Conservation (phyloP, 2,888 invertebrate species). For the Ophonus ardosiacus region DNA sequence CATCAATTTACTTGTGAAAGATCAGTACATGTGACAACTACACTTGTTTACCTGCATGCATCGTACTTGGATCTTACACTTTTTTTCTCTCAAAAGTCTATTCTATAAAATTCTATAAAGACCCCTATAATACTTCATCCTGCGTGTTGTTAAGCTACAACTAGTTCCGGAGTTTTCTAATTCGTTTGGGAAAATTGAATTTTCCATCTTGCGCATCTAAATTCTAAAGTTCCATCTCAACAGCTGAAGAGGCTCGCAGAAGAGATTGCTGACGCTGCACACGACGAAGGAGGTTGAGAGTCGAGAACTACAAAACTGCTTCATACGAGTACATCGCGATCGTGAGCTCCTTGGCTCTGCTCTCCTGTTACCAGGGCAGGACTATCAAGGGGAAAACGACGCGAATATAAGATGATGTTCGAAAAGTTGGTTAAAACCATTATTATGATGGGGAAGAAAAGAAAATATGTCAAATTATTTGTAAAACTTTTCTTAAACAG, state of each 20-base stretch:
- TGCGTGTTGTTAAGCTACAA: background rate
- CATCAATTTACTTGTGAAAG: too few relatives aligned
- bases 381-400: background rate
- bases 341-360: background rate
- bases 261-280: constrained; percentile 16
- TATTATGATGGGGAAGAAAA: too few relatives aligned
- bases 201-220: background rate
- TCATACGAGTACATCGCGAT: constrained; percentile 9
- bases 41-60: too few relatives aligned
- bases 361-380: background rate
- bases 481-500: too few relatives aligned
- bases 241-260: background rate
- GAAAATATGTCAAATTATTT: too few relatives aligned
- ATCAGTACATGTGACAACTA: too few relatives aligned
- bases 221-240: background rate
- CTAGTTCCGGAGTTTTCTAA: background rate
- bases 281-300: background rate
- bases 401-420: background rate
- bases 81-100: too few relatives aligned
- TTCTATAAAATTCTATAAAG: too few relatives aligned
- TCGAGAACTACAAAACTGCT: background rate
- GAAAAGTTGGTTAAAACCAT: too few relatives aligned
- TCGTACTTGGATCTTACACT: too few relatives aligned
- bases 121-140: too few relatives aligned
- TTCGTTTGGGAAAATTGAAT: background rate